These are phyloP conservation scores for Cantharis rustica DNA, from an alignment of 2,888 invertebrate species.

Conservation along the genomic window DNA sequence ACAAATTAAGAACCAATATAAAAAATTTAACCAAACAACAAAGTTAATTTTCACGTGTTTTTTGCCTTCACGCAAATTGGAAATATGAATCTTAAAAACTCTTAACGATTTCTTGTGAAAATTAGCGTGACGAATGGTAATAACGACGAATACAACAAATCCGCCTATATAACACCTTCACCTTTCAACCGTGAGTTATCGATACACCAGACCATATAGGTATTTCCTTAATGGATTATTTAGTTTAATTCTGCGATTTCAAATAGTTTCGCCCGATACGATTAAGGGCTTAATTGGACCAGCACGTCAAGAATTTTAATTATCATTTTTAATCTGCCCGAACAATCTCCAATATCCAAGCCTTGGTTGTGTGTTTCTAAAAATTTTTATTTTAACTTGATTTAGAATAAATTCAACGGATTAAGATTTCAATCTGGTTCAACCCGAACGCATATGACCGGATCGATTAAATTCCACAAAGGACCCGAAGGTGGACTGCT, in stretches of 20 bases:
- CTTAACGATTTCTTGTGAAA: conserved; percentile 22
- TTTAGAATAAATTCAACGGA: not conserved
- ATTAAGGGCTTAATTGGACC: not conserved
- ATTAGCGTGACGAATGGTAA: conserved; percentile 32
- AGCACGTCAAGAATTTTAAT: not conserved
- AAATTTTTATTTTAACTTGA: not conserved
- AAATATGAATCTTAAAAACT: conserved; percentile 25
- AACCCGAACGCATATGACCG: not conserved
- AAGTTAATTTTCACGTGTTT: conserved; percentile 12
- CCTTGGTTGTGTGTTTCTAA: not conserved
- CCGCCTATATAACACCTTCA: not conserved
- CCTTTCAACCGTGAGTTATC: not conserved
- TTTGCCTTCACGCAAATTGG: conserved; percentile 24
- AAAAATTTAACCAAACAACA: not conserved
- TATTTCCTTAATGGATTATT: not conserved
- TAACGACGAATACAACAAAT: conserved; percentile 6
- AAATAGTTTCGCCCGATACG: not conserved
- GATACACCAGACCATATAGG: not conserved
- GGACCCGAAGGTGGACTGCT: not conserved
- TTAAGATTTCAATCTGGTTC: not conserved
- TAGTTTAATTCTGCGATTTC: not conserved
- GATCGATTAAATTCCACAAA: not conserved
- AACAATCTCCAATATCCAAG: too few species aligned
- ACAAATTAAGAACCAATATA: not conserved
- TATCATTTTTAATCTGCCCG: not conserved